These are phyloP conservation scores for Parapsyche elsis DNA, from an alignment of 1,140 invertebrate species.

Conservation along the genomic window DNA sequence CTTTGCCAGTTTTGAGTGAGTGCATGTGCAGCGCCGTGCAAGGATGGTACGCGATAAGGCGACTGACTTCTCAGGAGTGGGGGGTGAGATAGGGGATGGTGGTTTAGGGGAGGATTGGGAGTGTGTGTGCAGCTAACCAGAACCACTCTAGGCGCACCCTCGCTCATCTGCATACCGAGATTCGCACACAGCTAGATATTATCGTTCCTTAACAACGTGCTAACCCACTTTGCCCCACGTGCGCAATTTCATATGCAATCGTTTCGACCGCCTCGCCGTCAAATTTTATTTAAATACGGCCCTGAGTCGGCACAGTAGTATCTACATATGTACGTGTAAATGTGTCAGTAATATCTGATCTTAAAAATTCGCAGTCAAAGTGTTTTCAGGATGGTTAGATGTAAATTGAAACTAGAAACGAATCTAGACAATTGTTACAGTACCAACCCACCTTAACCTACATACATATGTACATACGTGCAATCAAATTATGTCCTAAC, in stretches of 20 bases:
- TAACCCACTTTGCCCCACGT: neutral
- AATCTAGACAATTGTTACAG: no score
- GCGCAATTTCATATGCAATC: slow-evolving; percentile 1
- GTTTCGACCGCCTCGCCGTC: neutral
- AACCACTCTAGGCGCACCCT: neutral
- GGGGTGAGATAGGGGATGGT: neutral
- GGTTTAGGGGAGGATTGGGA: neutral
- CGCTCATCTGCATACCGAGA: slow-evolving; percentile 1
- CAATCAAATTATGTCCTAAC: no score
- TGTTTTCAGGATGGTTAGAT: no score
- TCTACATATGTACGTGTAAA: no score
- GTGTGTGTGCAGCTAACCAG: neutral
- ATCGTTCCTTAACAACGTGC: neutral
- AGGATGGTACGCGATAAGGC: neutral
- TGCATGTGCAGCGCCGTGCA: neutral
- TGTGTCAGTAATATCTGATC: no score
- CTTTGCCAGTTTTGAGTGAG: neutral
- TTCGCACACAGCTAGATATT: neutral
- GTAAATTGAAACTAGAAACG: no score
- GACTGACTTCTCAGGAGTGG: neutral
- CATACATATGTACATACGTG: no score
- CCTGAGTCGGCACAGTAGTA: no score
- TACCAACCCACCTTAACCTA: no score
- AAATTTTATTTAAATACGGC: no score
- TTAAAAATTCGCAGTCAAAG: no score